Conservation (phyloP, 2,888 invertebrate species). For the Lycophotia porphyrea region DNA sequence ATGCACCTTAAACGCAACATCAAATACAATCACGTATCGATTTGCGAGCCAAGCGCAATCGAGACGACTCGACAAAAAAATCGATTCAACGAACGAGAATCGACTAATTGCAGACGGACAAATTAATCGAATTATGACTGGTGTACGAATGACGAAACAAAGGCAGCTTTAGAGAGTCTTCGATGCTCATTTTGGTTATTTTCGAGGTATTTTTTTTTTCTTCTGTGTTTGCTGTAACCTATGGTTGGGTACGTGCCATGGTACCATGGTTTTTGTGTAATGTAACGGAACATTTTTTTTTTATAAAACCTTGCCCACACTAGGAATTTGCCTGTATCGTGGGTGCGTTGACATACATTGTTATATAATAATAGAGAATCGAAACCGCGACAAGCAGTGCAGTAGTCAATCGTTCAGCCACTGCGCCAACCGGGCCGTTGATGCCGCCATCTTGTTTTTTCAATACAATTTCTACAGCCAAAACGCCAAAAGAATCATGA, state of each 20-base stretch:
- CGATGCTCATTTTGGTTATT: conserved; percentile 26
- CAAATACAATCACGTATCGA: conserved; percentile 71
- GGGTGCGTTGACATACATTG: no score
- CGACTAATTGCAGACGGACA: conserved; percentile 75
- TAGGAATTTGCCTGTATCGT: no score
- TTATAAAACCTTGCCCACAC: no score
- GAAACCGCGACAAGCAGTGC: no score
- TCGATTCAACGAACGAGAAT: conserved; percentile 63
- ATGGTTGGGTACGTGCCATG: no score
- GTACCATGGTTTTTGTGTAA: no score
- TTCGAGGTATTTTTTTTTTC: neutral
- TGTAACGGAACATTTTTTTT: no score
- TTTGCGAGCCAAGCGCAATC: conserved; percentile 70
- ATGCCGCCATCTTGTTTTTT: neutral
- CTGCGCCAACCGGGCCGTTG: no score
- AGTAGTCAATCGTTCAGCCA: no score
- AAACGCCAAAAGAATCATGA: neutral
- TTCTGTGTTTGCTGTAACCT: neutral
- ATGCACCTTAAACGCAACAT: conserved; percentile 72
- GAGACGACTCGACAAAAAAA: conserved; percentile 71
- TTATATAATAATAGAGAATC: no score
- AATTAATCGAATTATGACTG: conserved; percentile 78
- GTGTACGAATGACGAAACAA: conserved; percentile 53
- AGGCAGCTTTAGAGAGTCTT: conserved; percentile 50
- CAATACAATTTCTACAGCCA: neutral